These are phyloP conservation scores for Erpornis zantholeuca DNA, from an alignment of 2,113 vertebrate genomes.

Conservation along the genomic window DNA sequence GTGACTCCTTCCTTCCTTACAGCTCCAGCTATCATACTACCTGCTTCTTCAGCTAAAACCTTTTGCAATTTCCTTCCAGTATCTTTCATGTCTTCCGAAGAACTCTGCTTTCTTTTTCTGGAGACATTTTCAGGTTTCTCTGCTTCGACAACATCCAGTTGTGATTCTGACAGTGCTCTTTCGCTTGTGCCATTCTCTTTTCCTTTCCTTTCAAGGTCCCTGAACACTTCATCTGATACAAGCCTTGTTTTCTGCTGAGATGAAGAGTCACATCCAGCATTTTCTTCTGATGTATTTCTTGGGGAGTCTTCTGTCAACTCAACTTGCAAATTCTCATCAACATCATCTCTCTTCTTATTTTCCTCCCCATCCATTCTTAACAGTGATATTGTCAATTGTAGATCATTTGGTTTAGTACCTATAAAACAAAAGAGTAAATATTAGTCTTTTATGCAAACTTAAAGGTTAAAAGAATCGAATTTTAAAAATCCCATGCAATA, in stretches of 20 bases:
- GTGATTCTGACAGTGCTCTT: constrained; percentile 26
- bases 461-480: not conserved
- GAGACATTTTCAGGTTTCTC: constrained; percentile 44
- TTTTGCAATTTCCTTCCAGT: not conserved
- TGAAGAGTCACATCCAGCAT: not conserved
- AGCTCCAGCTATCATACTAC: not conserved
- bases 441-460: constrained; percentile 1
- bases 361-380: constrained; percentile 68
- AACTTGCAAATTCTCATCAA: constrained; percentile 1
- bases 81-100: not conserved
- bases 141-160: not conserved
- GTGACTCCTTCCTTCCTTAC: not conserved
- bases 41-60: not conserved
- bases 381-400: not conserved
- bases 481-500: not conserved
- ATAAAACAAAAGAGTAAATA: not conserved
- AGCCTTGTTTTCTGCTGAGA: constrained; percentile 32
- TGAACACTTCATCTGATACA: constrained; percentile 25
- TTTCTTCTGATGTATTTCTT: not conserved
- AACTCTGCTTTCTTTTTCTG: constrained; percentile 65
- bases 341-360: constrained; percentile 39
- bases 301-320: not conserved
- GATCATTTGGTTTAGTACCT: constrained; percentile 54
- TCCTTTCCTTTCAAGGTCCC: constrained; percentile 31
- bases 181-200: constrained; percentile 38